These are phyloP conservation scores for Chiridota heheva DNA, from an alignment of 35 echinoderm and acorn worm genomes.

Conservation along the genomic window DNA sequence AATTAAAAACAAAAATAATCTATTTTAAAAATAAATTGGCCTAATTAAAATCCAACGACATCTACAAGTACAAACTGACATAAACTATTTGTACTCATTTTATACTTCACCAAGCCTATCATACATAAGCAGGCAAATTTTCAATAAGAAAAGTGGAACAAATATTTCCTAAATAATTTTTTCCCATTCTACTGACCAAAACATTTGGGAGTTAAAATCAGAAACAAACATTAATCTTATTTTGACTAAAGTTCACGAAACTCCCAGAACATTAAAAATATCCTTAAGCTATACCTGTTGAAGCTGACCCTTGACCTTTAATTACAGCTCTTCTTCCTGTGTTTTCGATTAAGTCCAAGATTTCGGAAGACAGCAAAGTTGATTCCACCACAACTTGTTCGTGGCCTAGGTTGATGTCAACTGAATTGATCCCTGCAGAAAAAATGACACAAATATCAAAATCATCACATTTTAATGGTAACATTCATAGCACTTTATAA, in stretches of 20 bases:
- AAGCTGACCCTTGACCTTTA: slow-evolving; percentile 69
- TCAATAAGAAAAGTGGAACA: too few species aligned
- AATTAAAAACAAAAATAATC: too few species aligned
- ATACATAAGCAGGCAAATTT: too few species aligned
- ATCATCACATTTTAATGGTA: not conserved
- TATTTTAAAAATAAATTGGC: too few species aligned
- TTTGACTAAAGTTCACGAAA: not conserved
- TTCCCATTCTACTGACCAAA: not conserved
- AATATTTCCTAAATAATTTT: not conserved
- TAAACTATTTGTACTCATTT: too few species aligned
- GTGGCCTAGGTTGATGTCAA: slow-evolving; percentile 63
- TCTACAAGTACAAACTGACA: too few species aligned
- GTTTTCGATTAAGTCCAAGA: slow-evolving; percentile 65
- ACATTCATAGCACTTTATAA: not conserved
- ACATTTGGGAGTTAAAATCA: not conserved
- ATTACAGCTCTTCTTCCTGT: slow-evolving; percentile 77
- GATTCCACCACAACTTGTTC: slow-evolving; percentile 74
- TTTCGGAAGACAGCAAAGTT: slow-evolving; percentile 53
- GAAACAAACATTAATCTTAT: not conserved
- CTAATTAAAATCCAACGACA: too few species aligned
- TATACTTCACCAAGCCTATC: too few species aligned
- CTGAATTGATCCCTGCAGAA: slow-evolving; percentile 60
- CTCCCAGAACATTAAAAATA: not conserved
- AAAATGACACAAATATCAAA: not conserved
- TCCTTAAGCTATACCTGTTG: slow-evolving; percentile 4